Evolutionary conservation across 2,113 vertebrate genomes (phyloP).

Genomic region (Heterotis niloticus): DNA sequence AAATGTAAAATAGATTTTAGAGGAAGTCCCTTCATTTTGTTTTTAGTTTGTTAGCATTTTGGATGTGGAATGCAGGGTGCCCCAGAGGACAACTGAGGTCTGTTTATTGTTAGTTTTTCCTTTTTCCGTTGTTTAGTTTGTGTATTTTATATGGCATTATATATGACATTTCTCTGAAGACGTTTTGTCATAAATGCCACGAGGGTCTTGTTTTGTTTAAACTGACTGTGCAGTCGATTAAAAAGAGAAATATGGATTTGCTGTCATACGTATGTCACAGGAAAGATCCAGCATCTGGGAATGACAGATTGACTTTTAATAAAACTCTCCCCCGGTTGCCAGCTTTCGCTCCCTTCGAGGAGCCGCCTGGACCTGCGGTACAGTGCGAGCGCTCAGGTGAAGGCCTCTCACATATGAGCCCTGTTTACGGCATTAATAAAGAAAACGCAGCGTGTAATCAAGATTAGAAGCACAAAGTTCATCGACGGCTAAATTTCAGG

Average conservation of each 20-base stretch:
- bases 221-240: slow-evolving; percentile 34
- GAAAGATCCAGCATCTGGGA: slow-evolving; percentile 45
- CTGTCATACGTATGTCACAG: slow-evolving; percentile 50
- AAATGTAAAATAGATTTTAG: no score
- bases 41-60: not conserved
- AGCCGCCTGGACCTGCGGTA: not conserved
- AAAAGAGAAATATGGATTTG: slow-evolving; percentile 44
- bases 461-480: slow-evolving; percentile 21
- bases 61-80: no score
- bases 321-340: slow-evolving; percentile 28
- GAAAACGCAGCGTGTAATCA: slow-evolving; percentile 22
- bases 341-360: slow-evolving; percentile 13
- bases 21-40: not conserved
- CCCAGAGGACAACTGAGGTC: no score
- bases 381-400: slow-evolving; percentile 15
- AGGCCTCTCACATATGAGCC: slow-evolving; percentile 14
- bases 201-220: slow-evolving; percentile 40
- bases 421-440: slow-evolving; percentile 18
- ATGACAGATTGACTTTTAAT: slow-evolving; percentile 37
- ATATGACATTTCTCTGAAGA: slow-evolving; percentile 34
- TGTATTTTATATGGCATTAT: no score
- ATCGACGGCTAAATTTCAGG: slow-evolving; percentile 17
- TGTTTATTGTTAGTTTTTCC: not conserved
- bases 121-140: not conserved
- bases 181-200: slow-evolving; percentile 33